Base-by-base conservation (phyloP, 2,113 vertebrate species). In the Corythornis vintsioides region DNA sequence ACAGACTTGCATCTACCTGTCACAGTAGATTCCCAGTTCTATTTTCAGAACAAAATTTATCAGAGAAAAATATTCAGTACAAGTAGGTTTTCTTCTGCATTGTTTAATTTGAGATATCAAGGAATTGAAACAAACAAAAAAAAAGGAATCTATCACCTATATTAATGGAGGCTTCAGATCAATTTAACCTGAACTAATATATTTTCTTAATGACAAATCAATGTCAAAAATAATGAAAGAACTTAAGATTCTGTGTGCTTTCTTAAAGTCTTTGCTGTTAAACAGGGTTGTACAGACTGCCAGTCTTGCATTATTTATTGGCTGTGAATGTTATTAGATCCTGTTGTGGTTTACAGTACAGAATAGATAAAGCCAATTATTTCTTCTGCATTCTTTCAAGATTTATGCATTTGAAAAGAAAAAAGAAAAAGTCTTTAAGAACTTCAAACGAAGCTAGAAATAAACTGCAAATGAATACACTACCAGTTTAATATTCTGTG, bases 141-240 rank as follows among this genome's bases (percentile, higher is more conserved):
- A 48, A 40, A 59, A 38, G 43, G 60, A 93, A 92, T 95, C 90
- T 96, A 95, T 96, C 96, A 94, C 94, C 95, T 96, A 89, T 96
- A 97, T 96, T 97, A 97, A 97, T 97, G 97, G 60, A 93, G 93
- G 96, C 94, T 96, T 94, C 96, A 96, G 96, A 97, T 97, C 97
- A 97, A 97, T 97, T 97, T 97, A 97, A 97, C 93, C 93, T 96
- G 92, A 97, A 95, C 94, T 92, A 97, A 97, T 97, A 97, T 95
- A 96, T 97, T 97, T 97, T 97, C 97, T 89, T 97, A 97, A 97
- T 96, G 97, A 97, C 97, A 97, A 97, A 98, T 98, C 97, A 97
- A 97, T 98, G 97, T 97, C 97, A 98, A 97, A 98, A 97, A 97
- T 97, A 97, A 97, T 97, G 96, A 97, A 97, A 97, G 89, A 92